These are phyloP conservation scores for Siniperca knerii DNA, from an alignment of 2,113 vertebrate genomes.

Conservation along the genomic window DNA sequence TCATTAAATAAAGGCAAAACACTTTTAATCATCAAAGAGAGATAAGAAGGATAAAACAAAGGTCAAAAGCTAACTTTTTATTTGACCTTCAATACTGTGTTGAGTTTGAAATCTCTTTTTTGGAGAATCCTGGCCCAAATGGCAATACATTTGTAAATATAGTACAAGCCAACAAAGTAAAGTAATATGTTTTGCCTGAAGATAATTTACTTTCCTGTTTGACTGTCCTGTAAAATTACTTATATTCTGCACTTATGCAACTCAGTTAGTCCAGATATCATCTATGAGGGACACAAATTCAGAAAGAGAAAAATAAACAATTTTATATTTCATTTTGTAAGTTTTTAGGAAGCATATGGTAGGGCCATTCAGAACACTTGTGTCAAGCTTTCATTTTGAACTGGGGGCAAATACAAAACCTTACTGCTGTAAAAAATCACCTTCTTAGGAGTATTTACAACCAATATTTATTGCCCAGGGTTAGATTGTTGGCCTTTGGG, in stretches of 20 bases:
- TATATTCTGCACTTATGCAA: neutral
- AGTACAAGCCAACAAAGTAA: neutral
- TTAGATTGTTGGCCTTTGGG: conserved; percentile 49
- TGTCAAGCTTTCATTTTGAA: conserved; percentile 32
- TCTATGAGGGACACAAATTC: neutral
- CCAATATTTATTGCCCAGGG: conserved; percentile 41
- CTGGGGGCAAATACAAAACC: conserved; percentile 3
- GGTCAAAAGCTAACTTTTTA: neutral
- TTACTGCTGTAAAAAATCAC: conserved; percentile 25
- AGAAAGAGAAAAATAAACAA: no score
- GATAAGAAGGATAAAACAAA: neutral
- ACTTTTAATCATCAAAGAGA: neutral
- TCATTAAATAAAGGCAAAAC: neutral
- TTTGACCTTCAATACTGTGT: neutral
- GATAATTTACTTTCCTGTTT: neutral
- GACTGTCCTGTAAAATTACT: neutral
- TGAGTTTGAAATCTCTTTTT: neutral
- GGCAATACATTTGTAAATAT: neutral
- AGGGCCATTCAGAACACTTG: neutral
- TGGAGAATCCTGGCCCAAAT: neutral
- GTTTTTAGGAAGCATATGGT: conserved; percentile 2
- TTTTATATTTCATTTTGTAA: neutral
- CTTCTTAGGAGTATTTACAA: conserved; percentile 48
- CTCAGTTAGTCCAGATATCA: neutral
- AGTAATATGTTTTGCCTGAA: neutral